Evolutionary conservation across 2,113 vertebrate species (phyloP).

Genomic region (Gallinago paraguaiae): DNA sequence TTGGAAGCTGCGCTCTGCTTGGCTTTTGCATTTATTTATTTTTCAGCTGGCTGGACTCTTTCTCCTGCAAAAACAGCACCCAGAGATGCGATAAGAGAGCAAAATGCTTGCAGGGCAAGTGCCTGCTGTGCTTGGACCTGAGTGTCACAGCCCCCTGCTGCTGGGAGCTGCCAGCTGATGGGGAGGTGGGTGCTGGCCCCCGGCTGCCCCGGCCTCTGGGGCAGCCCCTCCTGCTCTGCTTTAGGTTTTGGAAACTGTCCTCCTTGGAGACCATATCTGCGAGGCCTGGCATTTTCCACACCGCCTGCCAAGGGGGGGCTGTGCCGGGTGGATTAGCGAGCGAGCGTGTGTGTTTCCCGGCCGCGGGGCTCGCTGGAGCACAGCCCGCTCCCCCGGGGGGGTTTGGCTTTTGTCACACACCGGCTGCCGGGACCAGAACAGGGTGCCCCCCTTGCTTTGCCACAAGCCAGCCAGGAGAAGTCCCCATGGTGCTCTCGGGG

Average conservation of each 20-base stretch:
- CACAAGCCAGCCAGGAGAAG: neutral
- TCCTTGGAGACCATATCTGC: constrained; percentile 42
- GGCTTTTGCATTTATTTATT: neutral
- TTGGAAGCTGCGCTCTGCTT: constrained; percentile 9
- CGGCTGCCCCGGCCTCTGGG: neutral
- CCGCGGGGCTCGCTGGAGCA: neutral
- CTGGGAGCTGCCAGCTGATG: neutral
- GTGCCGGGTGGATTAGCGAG: neutral
- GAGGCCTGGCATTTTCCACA: constrained; percentile 40
- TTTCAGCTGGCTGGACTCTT: neutral
- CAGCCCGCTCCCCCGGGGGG: neutral
- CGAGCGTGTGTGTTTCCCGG: neutral
- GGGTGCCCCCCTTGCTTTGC: neutral
- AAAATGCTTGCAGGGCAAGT: neutral
- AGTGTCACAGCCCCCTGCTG: neutral
- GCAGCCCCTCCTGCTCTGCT: constrained; percentile 16
- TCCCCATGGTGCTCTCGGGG: fast-evolving
- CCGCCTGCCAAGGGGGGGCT: constrained; percentile 40
- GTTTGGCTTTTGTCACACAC: neutral
- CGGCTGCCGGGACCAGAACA: fast-evolving
- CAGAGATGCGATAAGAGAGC: neutral
- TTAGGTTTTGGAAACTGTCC: constrained; percentile 40
- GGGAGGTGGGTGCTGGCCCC: neutral
- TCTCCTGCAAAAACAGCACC: neutral
- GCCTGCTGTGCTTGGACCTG: neutral